Evolutionary conservation across 2,113 vertebrate genomes (phyloP).

Genomic region (Excalfactoria chinensis): DNA sequence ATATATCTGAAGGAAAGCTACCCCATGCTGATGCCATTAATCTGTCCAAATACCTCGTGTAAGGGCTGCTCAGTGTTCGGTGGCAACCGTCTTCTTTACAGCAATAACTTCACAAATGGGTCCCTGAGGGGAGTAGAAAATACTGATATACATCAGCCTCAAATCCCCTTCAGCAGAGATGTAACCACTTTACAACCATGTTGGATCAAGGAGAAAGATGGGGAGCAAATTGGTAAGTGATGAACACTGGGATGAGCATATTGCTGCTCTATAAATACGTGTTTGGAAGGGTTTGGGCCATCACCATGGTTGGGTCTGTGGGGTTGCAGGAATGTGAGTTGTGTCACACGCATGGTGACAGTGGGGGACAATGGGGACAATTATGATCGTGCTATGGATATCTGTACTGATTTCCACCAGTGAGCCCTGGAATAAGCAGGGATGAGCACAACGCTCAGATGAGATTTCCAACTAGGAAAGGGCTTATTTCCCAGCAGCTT

Average conservation of each 20-base stretch:
- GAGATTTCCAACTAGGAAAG: background rate
- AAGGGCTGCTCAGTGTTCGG: background rate
- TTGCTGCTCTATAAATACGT: accelerated
- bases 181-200: background rate
- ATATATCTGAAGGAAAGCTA: constrained; percentile 17
- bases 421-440: background rate
- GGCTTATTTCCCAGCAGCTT: background rate
- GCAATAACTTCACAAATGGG: background rate
- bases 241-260: accelerated
- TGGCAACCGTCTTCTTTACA: background rate
- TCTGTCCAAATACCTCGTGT: background rate
- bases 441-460: background rate
- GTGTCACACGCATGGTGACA: accelerated
- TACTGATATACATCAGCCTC: accelerated
- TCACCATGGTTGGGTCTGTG: background rate
- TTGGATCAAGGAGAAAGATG: accelerated
- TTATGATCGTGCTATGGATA: background rate
- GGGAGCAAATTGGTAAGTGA: background rate
- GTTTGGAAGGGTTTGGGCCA: background rate
- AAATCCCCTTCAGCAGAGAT: background rate
- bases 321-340: accelerated
- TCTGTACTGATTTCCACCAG: accelerated
- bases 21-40: background rate
- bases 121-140: background rate
- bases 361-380: too few relatives aligned